Percentiles rank a stretch among this genome's conserved stretches.
phyloP scores from a whole-genome alignment of 2,113 vertebrate genomes.

The Zingel zingel region DNA sequence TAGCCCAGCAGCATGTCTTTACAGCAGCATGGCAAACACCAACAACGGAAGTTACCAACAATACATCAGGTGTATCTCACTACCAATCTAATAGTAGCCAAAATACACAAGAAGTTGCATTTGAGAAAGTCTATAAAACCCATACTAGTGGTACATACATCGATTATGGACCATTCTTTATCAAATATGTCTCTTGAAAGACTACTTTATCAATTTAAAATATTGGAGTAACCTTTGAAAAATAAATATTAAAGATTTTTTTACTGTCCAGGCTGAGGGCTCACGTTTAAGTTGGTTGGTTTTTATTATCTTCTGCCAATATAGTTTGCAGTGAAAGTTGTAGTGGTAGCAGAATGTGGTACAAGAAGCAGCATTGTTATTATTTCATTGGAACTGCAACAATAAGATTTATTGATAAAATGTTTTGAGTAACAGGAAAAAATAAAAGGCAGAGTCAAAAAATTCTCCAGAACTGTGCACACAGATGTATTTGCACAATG shows the following conservation, averaged over 20 bases:
- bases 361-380: neutral
- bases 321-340: neutral
- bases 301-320: neutral
- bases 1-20: too few relatives aligned
- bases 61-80: too few relatives aligned
- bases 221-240: neutral
- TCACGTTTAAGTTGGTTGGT: neutral
- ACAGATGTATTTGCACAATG: constrained; percentile 46
- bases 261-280: neutral
- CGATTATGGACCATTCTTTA: neutral
- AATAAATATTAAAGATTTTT: neutral
- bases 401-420: constrained; percentile 4
- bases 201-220: neutral
- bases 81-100: too few relatives aligned
- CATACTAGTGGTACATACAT: neutral
- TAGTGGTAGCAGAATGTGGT: neutral
- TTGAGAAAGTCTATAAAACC: neutral
- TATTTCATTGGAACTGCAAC: constrained; percentile 6
- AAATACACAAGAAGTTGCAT: neutral
- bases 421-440: neutral
- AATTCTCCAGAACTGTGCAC: constrained; percentile 11
- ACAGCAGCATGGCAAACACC: too few relatives aligned
- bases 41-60: too few relatives aligned
- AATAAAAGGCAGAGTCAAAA: neutral
- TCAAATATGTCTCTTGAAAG: constrained; percentile 3